phyloP scores from a whole-genome alignment of 35 echinoderm and acorn worm species.

The Ophiothrix spiculata region DNA sequence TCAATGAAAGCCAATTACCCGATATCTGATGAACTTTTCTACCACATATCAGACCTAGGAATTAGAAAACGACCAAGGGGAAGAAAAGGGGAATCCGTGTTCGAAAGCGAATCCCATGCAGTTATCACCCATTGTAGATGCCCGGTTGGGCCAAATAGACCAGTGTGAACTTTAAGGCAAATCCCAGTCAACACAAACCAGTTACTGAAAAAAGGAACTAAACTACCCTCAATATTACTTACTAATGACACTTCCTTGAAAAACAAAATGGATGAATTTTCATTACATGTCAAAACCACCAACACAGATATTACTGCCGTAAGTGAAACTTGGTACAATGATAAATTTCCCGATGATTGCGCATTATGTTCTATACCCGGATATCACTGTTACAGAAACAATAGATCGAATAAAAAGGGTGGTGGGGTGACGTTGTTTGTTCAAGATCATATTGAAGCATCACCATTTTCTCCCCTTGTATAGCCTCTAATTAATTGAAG shows the following conservation, averaged over 20 bases:
- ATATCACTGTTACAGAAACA: not conserved
- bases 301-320: conserved; percentile 6
- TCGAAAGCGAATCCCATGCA: not conserved
- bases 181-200: not conserved
- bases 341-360: not conserved
- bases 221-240: conserved; percentile 1
- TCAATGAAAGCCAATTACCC: not conserved
- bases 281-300: not conserved
- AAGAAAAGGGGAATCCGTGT: not conserved
- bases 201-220: not conserved
- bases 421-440: not conserved
- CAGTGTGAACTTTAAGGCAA: not conserved
- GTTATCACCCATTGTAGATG: too few relatives aligned
- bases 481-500: too few relatives aligned
- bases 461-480: too few relatives aligned
- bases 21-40: not conserved
- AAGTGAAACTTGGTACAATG: conserved; percentile 3
- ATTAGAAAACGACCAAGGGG: not conserved
- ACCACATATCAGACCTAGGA: not conserved
- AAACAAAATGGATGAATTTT: conserved; percentile 14
- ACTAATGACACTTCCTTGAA: conserved; percentile 10
- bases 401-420: not conserved
- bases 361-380: not conserved
- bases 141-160: too few relatives aligned
- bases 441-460: not conserved